Conservation (phyloP, 2,797 vertebrate genomes). For the Siniperca undulata region DNA sequence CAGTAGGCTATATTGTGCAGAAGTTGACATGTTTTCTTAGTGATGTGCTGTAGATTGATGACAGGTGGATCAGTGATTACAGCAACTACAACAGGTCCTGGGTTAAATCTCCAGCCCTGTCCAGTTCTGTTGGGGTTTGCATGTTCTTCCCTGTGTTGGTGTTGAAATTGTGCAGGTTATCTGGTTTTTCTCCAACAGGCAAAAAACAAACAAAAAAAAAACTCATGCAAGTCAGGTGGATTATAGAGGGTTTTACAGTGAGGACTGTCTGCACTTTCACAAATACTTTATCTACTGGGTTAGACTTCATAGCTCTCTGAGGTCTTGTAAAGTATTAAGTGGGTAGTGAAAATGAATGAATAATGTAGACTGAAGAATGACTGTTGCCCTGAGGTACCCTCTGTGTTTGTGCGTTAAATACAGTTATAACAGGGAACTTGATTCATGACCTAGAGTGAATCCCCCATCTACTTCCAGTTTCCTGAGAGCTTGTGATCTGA, state of each 20-base stretch:
- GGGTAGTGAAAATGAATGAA: constrained; percentile 32
- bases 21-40: not conserved
- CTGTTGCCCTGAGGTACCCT: constrained; percentile 73
- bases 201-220: not conserved
- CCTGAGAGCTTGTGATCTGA: constrained; percentile 79
- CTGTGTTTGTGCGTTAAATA: constrained; percentile 70
- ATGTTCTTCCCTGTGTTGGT: not conserved
- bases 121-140: not conserved
- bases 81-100: not conserved
- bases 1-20: not conserved
- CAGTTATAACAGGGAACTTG: constrained; percentile 84
- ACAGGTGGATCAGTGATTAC: not conserved
- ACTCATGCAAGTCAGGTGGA: not conserved
- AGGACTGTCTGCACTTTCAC: not conserved
- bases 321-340: not conserved
- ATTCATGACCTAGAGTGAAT: constrained; percentile 85
- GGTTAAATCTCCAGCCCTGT: not conserved
- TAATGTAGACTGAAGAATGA: constrained; percentile 34
- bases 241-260: not conserved
- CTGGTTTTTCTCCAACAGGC: not conserved
- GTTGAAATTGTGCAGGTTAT: not conserved
- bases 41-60: not conserved
- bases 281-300: not conserved
- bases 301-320: not conserved
- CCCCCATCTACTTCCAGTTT: constrained; percentile 83